Evolutionary conservation across 92 coral and sea anemone genomes (phyloP), one percentile per base, ranked within the genome.

Genomic region (Zoanthus sociatus): DNA sequence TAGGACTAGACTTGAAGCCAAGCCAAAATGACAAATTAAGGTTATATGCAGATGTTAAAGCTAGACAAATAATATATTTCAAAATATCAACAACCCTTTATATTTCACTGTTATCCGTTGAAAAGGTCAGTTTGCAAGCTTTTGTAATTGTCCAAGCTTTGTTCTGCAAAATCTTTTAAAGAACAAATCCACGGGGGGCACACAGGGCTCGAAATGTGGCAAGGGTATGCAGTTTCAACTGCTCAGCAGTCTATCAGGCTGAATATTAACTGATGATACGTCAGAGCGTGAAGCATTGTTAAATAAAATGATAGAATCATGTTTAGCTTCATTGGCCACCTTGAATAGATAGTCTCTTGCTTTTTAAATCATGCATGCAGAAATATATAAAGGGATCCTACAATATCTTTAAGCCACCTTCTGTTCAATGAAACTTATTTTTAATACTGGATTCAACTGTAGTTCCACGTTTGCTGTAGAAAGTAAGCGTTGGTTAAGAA

Each of bases 401-500:
- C 60, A 71, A 37, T 85, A 68, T 77, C 37, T 70, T 88, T 68
- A 78, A 88, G 84, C 67, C 86, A 72, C 86, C 86, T 68, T 51
- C 90, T 78, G 90, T 78, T 71, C 90, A 51, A 50, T 69, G 75
- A 87, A 53, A 64, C 55, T 87, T 87, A 70, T 87, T 37, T 50
- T 78, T 66, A 87, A 87, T 53, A 68, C 42, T 71, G 78, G 77
- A 51, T 77, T 78, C 33, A 90, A 90, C 87, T 90, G 92, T 90
- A 76, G 90, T 48, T 55, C 73, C 60, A 60, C 82, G 31, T 78
- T 90, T 54, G 55, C 31, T 44, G 86, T 55, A 7, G 88, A 90
- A 82, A 81, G 81, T 68, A 86, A 58, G 61, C 78, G 81, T 70
- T 90, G 91, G 93, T 82, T 90, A 76, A 70, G 69, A n/a, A 90